Base-by-base conservation (phyloP, 1,140 invertebrate genomes). In the Coptotermes formosanus region DNA sequence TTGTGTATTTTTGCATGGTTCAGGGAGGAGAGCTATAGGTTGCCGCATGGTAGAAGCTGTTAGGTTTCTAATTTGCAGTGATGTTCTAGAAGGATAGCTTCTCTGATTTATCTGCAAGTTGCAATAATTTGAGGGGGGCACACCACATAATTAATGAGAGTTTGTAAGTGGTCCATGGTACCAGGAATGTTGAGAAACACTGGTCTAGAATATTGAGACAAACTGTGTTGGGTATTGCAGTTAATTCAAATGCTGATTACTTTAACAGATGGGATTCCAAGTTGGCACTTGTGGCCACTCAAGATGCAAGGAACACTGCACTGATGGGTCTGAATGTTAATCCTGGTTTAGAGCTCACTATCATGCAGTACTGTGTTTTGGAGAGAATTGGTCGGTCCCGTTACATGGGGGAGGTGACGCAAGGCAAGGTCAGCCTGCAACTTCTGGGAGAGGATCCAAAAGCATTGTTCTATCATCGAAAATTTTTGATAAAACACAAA, bases 321-420 rank as follows among this genome's bases (percentile, higher is more conserved):
- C 89, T 97, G 43, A 91, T 94, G 52, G 92, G 92, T 23, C 88
- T 90, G 16, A 89, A 91, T 23, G 88, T 90, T 55, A 92, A 93
- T 89, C 93, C 94, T n/a, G 89, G 89, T 9, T 88, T 93, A 16
- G 92, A 94, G 48, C 86, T 96, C 30, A 91, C 91, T 3, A 84
- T 92, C 8, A 90, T 92, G 16, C 94, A 94, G 87, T 97, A 96
- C 89, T 94, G 94, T 88, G 91, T 97, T 43, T 90, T 97, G 48
- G 97, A 97, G 91, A 90, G 94, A 89, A 94, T 97, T 86, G 96
- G 95, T n/a, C 92, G 96, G 87, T 90, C 94, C 38, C 92, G 96
- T 30, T 92, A 93, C 86, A 92, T 93, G 88, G 96, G 96, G 0
- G 95, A 96, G 90, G 91, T 95, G 14, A 96, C 95, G 25, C 92